Conservation (phyloP, 2,888 invertebrate species). For the Tetropium fuscum region DNA sequence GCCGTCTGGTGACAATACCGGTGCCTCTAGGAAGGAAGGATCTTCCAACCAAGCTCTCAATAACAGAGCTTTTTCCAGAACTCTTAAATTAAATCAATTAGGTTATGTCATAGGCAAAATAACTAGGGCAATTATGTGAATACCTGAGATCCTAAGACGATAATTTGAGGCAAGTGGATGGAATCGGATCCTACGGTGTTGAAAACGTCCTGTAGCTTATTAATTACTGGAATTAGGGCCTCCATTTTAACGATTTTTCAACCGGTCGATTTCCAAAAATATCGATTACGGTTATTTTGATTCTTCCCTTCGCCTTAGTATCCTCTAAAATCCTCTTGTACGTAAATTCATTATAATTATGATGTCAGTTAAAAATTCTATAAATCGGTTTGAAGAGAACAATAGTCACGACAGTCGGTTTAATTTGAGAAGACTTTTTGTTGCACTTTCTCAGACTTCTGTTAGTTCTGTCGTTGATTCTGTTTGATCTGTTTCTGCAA, state of each 20-base stretch:
- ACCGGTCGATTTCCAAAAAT: constrained; percentile 51
- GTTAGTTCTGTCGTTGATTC: no score
- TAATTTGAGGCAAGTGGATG: constrained; percentile 98
- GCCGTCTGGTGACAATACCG: constrained; percentile 97
- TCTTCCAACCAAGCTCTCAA: constrained; percentile 97
- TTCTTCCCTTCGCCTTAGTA: not conserved
- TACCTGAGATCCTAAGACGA: constrained; percentile 99
- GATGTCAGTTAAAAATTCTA: no score
- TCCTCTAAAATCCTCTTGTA: constrained; percentile 41
- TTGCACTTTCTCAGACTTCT: no score
- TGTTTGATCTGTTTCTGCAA: no score
- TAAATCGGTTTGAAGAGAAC: no score
- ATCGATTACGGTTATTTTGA: constrained; percentile 37
- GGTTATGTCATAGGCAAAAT: constrained; percentile 42
- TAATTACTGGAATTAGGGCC: constrained; percentile 98
- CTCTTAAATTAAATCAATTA: constrained; percentile 74
- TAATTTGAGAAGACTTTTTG: no score
- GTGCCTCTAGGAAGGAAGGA: constrained; percentile 98
- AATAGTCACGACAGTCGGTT: no score
- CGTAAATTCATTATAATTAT: constrained; percentile 15
- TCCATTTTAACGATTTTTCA: constrained; percentile 78
- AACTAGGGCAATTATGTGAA: constrained; percentile 46
- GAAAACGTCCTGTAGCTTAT: constrained; percentile 99
- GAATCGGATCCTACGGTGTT: constrained; percentile 98
- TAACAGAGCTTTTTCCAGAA: constrained; percentile 99